Evolutionary conservation across 2,797 vertebrate genomes (phyloP).

Genomic region (Phoebastria nigripes): DNA sequence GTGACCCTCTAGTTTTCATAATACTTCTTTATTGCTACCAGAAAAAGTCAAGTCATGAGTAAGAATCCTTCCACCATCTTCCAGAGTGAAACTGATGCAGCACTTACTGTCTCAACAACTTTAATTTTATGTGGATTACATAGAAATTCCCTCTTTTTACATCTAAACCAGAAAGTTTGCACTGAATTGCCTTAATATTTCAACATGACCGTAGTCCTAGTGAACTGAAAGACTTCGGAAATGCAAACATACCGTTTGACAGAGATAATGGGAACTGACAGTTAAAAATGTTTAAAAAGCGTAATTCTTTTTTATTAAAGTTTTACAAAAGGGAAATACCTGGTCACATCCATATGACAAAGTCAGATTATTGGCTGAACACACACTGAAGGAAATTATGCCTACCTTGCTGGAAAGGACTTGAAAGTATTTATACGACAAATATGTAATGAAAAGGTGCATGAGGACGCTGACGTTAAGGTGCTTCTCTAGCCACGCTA

Average conservation of each 20-base stretch:
- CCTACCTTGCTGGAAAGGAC: not conserved
- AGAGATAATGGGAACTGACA: not conserved
- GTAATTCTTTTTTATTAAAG: rapidly evolving
- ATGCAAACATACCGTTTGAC: not conserved
- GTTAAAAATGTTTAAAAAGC: not conserved
- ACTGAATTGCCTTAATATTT: not conserved
- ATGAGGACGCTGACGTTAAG: not conserved
- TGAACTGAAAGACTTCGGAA: not conserved
- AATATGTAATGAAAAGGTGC: not conserved
- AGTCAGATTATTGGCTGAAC: not conserved
- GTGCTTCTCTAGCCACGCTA: not conserved
- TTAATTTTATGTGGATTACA: no score
- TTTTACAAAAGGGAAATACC: not conserved
- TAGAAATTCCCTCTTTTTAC: not conserved
- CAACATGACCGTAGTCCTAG: not conserved
- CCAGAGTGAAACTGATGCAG: not conserved
- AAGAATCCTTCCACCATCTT: not conserved
- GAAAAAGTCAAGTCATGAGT: not conserved
- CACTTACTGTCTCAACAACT: not conserved
- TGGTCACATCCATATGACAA: not conserved
- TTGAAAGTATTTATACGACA: not conserved
- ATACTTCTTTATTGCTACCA: not conserved
- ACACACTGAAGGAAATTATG: rapidly evolving
- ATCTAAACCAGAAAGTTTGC: not conserved
- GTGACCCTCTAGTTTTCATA: not conserved